phyloP scores from a whole-genome alignment of 2,888 invertebrate genomes.

The Drosophila greeni region DNA sequence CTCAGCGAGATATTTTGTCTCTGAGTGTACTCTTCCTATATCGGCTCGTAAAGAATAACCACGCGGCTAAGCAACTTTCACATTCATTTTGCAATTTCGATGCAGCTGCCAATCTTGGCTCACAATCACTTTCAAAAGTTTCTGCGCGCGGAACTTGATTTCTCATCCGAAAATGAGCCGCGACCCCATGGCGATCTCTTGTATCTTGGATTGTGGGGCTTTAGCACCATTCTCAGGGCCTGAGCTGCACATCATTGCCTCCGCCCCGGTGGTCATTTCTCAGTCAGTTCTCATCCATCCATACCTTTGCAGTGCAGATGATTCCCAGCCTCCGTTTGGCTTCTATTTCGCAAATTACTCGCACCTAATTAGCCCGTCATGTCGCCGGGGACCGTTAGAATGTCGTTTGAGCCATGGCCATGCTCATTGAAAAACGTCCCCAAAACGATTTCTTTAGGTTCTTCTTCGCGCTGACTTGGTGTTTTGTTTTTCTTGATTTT shows the following conservation, averaged over 20 bases:
- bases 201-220: constrained; percentile 2
- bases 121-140: constrained; percentile 64
- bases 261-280: constrained; percentile 5
- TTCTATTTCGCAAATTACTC: constrained; percentile 46
- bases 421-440: constrained; percentile 58
- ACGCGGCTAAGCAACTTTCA: constrained; percentile 59
- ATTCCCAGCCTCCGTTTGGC: constrained; percentile 33
- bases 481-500: constrained; percentile 49
- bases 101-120: constrained; percentile 44
- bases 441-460: constrained; percentile 30
- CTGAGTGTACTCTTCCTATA: constrained; percentile 20
- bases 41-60: constrained; percentile 28
- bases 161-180: constrained; percentile 39
- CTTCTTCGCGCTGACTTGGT: constrained; percentile 55
- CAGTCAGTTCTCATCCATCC: not conserved
- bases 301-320: constrained; percentile 46
- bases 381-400: constrained; percentile 52
- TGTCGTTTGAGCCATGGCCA: constrained; percentile 35
- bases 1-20: not conserved
- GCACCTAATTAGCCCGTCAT: constrained; percentile 60
- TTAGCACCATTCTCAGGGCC: constrained; percentile 58
- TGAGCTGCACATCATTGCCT: constrained; percentile 36
- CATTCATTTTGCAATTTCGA: constrained; percentile 60
- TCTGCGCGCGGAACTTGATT: constrained; percentile 36
- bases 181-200: constrained; percentile 14